Base-by-base conservation (phyloP, 2,797 vertebrate species). In the Acrossocheilus wenchowensis region DNA sequence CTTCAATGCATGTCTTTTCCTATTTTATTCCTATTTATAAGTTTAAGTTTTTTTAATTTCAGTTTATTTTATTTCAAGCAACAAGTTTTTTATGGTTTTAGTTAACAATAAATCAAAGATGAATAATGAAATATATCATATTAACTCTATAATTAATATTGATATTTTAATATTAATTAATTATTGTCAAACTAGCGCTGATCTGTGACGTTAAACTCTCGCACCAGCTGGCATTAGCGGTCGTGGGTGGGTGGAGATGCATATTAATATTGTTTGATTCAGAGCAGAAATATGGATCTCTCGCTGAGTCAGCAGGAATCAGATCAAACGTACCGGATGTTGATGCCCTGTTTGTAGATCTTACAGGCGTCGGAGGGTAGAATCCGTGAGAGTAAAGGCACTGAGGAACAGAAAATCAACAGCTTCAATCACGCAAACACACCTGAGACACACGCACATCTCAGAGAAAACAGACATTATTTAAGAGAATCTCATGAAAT, bases 271-370 rank as follows among this genome's bases (percentile, higher is more conserved):
- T 5, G 68, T 11, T 71, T 41, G 8, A 14, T 73, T 26, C 23
- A 69, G 71, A 73, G 71, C 11, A 26, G 60, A 6, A n/a, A 26
- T 26, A 62, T 14, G 69, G 43, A n/a, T 66, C 26, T 66, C 12
- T 9, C n/a, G 1, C 26, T 17, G 66, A 26, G n/a, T 41, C 52
- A 6, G 57, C 57, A n/a, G 57, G 39, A 36, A 6, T 64, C 62
- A 2, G 68, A 43, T 12, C 9, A 39, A 15, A 14, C 96, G 94
- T 93, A 96, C 98, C 98, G 98, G 96, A 99, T 99, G 95, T 99
- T 99, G 94, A 99, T 97, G 94, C 98, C 98, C 95, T 99, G 98
- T 92, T 99, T 99, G 95, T 99, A 98, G 96, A 99, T 99, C 96
- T 99, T 99, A 94, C 98, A 99, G 1, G 97, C 97, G 91, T 99